Conservation (phyloP, 2,797 vertebrate species). For the Propithecus deckenii region DNA sequence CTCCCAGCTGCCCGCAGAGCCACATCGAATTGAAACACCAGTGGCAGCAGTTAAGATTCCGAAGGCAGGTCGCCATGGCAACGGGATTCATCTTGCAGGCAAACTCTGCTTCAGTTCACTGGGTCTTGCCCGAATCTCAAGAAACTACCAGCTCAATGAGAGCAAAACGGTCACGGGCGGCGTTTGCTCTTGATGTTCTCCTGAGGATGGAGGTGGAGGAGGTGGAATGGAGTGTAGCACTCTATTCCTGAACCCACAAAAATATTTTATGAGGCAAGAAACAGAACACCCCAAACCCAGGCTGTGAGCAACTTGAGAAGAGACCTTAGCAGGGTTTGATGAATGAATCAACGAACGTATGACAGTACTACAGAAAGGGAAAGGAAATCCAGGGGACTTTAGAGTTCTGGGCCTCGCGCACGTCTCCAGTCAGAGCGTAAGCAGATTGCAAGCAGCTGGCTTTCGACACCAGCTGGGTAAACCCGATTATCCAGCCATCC, state of each 20-base stretch:
- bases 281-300: slow-evolving; percentile 2
- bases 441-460: not conserved
- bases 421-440: not conserved
- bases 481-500: slow-evolving; percentile 41
- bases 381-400: not conserved
- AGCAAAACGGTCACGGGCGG: slow-evolving; percentile 19
- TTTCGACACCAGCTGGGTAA: slow-evolving; percentile 32
- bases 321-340: not conserved
- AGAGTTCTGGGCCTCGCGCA: not conserved
- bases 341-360: slow-evolving; percentile 6
- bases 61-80: slow-evolving; percentile 78
- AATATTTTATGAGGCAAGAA: not conserved
- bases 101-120: slow-evolving; percentile 63
- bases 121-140: slow-evolving; percentile 38
- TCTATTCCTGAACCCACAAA: not conserved
- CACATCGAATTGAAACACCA: slow-evolving; percentile 65
- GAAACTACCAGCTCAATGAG: slow-evolving; percentile 26
- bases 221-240: not conserved
- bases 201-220: no score
- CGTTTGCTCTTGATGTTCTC: not conserved
- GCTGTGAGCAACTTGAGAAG: not conserved
- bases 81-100: slow-evolving; percentile 73
- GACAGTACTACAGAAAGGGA: not conserved
- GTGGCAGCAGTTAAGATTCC: slow-evolving; percentile 68
- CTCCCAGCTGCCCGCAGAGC: slow-evolving; percentile 75